Base-by-base conservation (phyloP, 92 coral and sea anemone genomes). In the Diadumene lineata region DNA sequence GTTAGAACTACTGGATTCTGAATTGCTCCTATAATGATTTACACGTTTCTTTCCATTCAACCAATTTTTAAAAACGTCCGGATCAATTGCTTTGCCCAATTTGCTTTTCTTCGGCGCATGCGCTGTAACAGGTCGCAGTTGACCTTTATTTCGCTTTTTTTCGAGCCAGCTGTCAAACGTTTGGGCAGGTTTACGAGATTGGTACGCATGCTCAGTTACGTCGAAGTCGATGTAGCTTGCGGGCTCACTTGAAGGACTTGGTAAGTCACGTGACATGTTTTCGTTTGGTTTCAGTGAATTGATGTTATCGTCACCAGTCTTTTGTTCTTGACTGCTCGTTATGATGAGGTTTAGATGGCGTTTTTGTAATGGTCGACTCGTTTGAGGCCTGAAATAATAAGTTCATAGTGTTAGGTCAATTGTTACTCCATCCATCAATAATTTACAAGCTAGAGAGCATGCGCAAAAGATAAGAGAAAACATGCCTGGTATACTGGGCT, bases 31-130 rank as follows among this genome's bases (percentile, higher is more conserved):
- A 7, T 46, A 75, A 32, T 83, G 87, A 28, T n/a, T n/a, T n/a
- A n/a, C n/a, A n/a, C 88, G 82, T 57, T 43, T 62, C 70, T 91
- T 91, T 31, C 73, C 63, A 43, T 74, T 77, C 73, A 96, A 53
- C 99, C 99, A 96, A 56, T 77, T 80, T 79, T 89, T 90, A 34
- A 96, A 96, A 10, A 85, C 87, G 23, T 87, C 96, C 21, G 85
- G 85, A 50, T 96, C 99, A 30, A 92, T 68, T 38, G 82, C 79
- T 81, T 84, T 89, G 34, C 94, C 97, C 22, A 82, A 26, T 34
- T 78, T 67, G 50, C 88, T 58, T 50, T 70, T 87, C 60, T 78
- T 70, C 28, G 76, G 75, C 16, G 68, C 79, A 0, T 93, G 86
- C 11, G 97, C 94, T 43, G 96, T 89, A 1, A 66, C 53, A 0